These are phyloP conservation scores for sheep (Ovis aries) DNA, from an alignment of 2,113 vertebrate genomes.

Conservation along the genomic window ARS-UI_Ramb_v3.0 NC_056059.1:18803501-18804000, in stretches of 20 bases:
- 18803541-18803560: background rate
- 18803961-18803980: background rate
- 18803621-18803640: background rate
- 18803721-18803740: background rate
- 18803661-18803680: rapidly evolving
- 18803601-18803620: background rate
- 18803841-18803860: background rate
- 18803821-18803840: background rate
- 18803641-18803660: background rate
- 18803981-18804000: background rate
- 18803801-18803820: background rate
- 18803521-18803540: background rate
- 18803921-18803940: background rate
- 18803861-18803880: background rate
- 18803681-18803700: background rate
- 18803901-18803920: background rate
- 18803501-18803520: background rate
- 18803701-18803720: background rate
- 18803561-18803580: background rate
- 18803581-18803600: background rate
- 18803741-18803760: background rate
- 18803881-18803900: background rate
- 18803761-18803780: background rate
- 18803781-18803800: background rate
- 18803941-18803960: background rate